A percentile compares a stretch with the other conserved stretches of the same genome.
phyloP scores from a whole-genome alignment of 1,140 invertebrate genomes.

The Drosophila athabasca region DNA sequence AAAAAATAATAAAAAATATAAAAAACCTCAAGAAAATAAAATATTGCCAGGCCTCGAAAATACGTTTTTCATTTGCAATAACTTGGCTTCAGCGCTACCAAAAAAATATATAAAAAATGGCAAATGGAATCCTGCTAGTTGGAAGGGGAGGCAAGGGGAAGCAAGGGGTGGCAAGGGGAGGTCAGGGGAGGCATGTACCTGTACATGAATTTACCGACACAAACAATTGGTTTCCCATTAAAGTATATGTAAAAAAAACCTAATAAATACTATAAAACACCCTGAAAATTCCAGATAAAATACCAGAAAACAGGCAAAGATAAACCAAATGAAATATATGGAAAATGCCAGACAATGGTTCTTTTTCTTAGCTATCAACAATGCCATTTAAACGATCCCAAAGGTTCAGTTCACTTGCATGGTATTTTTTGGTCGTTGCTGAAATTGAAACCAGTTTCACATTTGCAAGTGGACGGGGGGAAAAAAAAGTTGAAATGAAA shows the following conservation, averaged over 20 bases:
- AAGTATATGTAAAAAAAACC: conserved; percentile 3
- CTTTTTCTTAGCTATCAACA: background rate
- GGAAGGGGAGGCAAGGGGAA: too few species aligned
- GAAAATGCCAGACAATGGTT: too few species aligned
- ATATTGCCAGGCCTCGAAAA: conserved; percentile 35
- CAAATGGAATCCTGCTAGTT: too few species aligned
- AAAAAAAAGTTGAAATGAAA: conserved; percentile 43
- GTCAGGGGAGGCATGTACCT: too few species aligned
- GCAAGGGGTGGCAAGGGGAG: too few species aligned
- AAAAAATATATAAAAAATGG: too few species aligned
- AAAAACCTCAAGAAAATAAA: conserved; percentile 29
- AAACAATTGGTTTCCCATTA: too few species aligned
- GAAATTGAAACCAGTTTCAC: conserved; percentile 41
- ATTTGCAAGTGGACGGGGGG: conserved; percentile 15
- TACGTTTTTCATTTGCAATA: conserved; percentile 47
- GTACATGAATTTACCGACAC: too few species aligned
- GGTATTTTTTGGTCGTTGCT: conserved; percentile 15
- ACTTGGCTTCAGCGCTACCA: too few species aligned
- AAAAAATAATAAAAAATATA: conserved; percentile 12
- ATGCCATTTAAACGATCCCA: conserved; percentile 23
- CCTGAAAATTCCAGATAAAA: too few species aligned
- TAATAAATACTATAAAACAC: too few species aligned
- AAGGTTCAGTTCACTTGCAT: conserved; percentile 9
- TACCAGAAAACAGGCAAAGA: background rate
- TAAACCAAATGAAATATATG: background rate